A percentile compares a stretch with the other conserved stretches of the same genome.
Conservation (phyloP, 2,113 vertebrate genomes). For the Gnathonemus echidnorhynchus region DNA sequence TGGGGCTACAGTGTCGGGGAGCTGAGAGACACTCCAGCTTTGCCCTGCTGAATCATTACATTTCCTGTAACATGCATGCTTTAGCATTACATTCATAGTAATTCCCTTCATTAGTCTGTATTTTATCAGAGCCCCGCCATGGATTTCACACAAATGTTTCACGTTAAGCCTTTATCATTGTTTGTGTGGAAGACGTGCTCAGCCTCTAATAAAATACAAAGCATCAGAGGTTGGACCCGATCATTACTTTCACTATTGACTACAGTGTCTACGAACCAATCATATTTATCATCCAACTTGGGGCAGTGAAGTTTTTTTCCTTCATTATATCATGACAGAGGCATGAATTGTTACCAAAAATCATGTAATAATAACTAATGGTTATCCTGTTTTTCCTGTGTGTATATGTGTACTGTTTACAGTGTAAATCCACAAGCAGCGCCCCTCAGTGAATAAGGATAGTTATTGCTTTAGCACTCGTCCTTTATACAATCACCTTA, state of each 20-base stretch:
- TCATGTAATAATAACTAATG: not conserved
- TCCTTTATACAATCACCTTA: not conserved
- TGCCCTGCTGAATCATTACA: not conserved
- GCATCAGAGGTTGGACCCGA: not conserved
- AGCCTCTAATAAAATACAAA: not conserved
- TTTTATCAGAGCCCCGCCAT: not conserved
- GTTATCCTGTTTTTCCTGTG: not conserved
- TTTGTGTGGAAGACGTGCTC: not conserved
- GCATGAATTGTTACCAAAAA: not conserved
- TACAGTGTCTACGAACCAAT: not conserved
- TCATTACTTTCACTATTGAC: not conserved
- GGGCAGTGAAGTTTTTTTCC: not conserved
- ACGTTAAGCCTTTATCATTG: not conserved
- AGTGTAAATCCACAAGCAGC: not conserved
- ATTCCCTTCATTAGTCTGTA: too few relatives aligned
- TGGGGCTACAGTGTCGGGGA: too few relatives aligned
- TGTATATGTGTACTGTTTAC: not conserved
- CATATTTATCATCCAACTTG: not conserved
- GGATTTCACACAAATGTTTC: not conserved
- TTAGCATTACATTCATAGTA: not conserved
- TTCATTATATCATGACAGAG: not conserved
- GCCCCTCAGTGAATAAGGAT: not conserved
- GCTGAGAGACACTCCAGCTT: not conserved
- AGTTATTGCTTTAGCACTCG: not conserved
- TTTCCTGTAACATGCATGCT: not conserved